Base-by-base conservation (phyloP, 2,797 vertebrate genomes). In the Melanotaenia parkinsoni region DNA sequence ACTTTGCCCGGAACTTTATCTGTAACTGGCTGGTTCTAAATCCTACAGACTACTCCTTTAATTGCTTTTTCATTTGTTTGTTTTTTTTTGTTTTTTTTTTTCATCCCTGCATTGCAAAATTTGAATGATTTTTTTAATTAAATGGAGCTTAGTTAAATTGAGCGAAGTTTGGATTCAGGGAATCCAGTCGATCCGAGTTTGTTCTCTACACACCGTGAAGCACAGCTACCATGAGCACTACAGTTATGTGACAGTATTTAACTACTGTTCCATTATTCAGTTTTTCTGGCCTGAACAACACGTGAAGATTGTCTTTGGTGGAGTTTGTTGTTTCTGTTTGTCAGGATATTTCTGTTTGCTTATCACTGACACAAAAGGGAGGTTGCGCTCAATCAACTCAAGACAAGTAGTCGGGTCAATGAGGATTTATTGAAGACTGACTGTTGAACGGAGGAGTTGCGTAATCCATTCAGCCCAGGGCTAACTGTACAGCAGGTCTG, bases 401-500 rank as follows among this genome's bases (percentile, higher is more conserved):
- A 56, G 53, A 56, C 26, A 30, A 30, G 28, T 26, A 12, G 53
- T 14, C 24, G n/a, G n/a, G 30, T n/a, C 56, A 5, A 33, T 33
- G 16, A 33, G 5, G 56, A 50, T 58, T 56, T 56, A 54, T 38
- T 43, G 20, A 24, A 61, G 43, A 53, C 3, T 33, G 51, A 45
- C 63, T 26, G 8, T 56, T 72, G 24, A 58, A 0, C 37, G 10
- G 14, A 14, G n/a, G 28, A 16, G 0, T 63, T 38, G 54, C 56
- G 18, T 35, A 61, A 12, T 65, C 30, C 30, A 32, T 64, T 77
- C 26, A 16, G 54, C 24, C 58, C n/a, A 13, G 56, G 30, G 33
- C 26, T 32, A 63, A 35, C 63, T n/a, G 32, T n/a, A 12, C 33
- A 69, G 12, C 32, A 10, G 11, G 12, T 53, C 50, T 58, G 26